A percentile compares a stretch with the other conserved stretches of the same genome.
These are phyloP conservation scores for Brachionus sp. DNA, from an alignment of 1,140 invertebrate species.

Conservation along the genomic window DNA sequence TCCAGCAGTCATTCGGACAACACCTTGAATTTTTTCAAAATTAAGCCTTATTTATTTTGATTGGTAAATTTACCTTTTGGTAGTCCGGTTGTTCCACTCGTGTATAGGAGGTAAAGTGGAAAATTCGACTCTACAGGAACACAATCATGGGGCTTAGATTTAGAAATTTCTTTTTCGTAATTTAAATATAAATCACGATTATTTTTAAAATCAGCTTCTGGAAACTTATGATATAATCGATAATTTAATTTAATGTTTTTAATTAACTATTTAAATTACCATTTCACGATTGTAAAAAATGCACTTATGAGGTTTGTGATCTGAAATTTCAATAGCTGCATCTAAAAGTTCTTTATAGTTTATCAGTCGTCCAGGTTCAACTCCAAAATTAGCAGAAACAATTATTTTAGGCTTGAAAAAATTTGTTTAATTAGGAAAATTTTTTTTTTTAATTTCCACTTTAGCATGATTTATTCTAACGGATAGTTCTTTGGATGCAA, in stretches of 20 bases:
- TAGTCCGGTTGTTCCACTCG: slow-evolving; percentile 78
- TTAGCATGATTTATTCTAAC: slow-evolving; percentile 77
- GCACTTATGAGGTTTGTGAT: slow-evolving; percentile 68
- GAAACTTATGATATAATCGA: slow-evolving; percentile 32
- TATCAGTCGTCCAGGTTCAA: slow-evolving; percentile 78
- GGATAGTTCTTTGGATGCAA: slow-evolving; percentile 79
- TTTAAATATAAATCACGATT: slow-evolving; percentile 67
- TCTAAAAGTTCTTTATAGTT: slow-evolving; percentile 83
- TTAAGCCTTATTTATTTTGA: not conserved
- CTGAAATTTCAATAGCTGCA: slow-evolving; percentile 71
- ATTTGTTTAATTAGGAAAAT: not conserved
- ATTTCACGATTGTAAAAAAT: slow-evolving; percentile 72
- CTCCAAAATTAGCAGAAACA: slow-evolving; percentile 80
- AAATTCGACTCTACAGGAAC: slow-evolving; percentile 81
- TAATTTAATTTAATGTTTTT: not conserved
- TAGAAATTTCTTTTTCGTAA: slow-evolving; percentile 71
- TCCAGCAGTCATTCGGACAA: slow-evolving; percentile 75
- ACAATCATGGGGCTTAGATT: slow-evolving; percentile 69
- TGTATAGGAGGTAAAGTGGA: slow-evolving; percentile 85
- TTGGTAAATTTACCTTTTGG: slow-evolving; percentile 51
- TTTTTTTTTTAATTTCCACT: slow-evolving; percentile 48
- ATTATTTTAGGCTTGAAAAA: slow-evolving; percentile 70
- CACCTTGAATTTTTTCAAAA: slow-evolving; percentile 50
- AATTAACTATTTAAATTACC: slow-evolving; percentile 52
- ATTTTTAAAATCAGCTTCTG: slow-evolving; percentile 49